Evolutionary conservation across 2,888 invertebrate species (phyloP), one percentile per base, ranked within the genome.

Genomic region (Agelastica alni): DNA sequence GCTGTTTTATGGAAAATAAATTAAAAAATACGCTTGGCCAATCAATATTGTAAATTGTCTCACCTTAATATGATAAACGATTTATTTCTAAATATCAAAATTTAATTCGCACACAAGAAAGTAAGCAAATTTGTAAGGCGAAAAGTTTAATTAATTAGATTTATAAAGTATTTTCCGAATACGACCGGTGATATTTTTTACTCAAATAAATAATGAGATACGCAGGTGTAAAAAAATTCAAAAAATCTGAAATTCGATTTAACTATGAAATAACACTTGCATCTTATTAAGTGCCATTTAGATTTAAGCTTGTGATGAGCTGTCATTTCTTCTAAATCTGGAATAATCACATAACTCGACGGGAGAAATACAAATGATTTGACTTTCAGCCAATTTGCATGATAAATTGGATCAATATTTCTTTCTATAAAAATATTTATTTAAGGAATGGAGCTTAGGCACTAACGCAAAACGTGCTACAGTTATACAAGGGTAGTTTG

Each of bases 391-490:
- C 76, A 77, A 77, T 77, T 77, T 77, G 74, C 74, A 74, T 76
- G 77, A 77, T 70, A 75, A 75, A 77, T 76, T 75, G 76, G 68
- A 74, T 74, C 76, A 72, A 77, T 77, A 75, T 77, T 76, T 77
- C 76, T 75, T 76, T 73, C 73, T 74, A 73, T 75, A 75, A 76
- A 76, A 76, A 76, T 77, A 75, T 76, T 77, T 76, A 76, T 76
- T 75, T 71, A 76, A 75, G 73, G 65, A 64, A 61, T 52, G 59
- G 57, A 60, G 57, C 56, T 59, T 54, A 53, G 54, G 47, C 47
- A 20, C 39, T 45, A 51, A 55, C 18, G 28, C 28, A 17, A 28
- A 44, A 45, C 37, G 26, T n/a, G 34, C 36, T 30, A 12, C 17
- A 39, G 37, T 7, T 44, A n/a, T n/a, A 31, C 30, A 47, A 30